phyloP scores from a whole-genome alignment of 2,888 invertebrate genomes.

The Malachius bipustulatus region DNA sequence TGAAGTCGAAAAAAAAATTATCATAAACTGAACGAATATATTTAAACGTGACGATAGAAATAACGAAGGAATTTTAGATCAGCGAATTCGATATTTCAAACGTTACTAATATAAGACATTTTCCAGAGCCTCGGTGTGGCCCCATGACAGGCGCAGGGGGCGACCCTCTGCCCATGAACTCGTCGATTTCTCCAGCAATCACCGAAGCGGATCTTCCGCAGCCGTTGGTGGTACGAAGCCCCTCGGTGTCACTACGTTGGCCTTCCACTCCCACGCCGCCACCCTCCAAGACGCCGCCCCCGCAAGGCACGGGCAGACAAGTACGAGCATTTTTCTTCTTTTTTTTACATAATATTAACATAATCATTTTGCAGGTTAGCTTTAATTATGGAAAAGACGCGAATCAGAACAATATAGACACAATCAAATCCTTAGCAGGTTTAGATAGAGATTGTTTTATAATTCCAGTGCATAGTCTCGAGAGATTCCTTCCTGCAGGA shows the following conservation, averaged over 20 bases:
- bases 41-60: too few species aligned
- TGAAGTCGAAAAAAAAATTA: too few species aligned
- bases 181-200: conserved; percentile 45
- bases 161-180: conserved; percentile 35
- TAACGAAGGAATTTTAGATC: too few species aligned
- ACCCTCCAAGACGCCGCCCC: conserved; percentile 37
- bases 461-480: conserved; percentile 79
- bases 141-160: conserved; percentile 47
- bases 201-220: conserved; percentile 56
- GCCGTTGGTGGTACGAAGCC: conserved; percentile 56
- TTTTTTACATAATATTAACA: too few species aligned
- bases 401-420: conserved; percentile 24
- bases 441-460: conserved; percentile 86
- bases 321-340: conserved; percentile 28
- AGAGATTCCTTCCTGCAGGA: conserved; percentile 80
- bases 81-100: too few species aligned
- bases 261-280: conserved; percentile 40
- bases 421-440: conserved; percentile 60
- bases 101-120: too few species aligned
- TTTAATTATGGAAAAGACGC: conserved; percentile 30
- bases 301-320: too few species aligned
- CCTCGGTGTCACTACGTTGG: conserved; percentile 49
- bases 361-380: conserved; percentile 26
- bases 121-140: conserved; percentile 57
- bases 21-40: too few species aligned